Conservation (phyloP, 2,888 invertebrate genomes). For the Petrolisthes cinctipes region DNA sequence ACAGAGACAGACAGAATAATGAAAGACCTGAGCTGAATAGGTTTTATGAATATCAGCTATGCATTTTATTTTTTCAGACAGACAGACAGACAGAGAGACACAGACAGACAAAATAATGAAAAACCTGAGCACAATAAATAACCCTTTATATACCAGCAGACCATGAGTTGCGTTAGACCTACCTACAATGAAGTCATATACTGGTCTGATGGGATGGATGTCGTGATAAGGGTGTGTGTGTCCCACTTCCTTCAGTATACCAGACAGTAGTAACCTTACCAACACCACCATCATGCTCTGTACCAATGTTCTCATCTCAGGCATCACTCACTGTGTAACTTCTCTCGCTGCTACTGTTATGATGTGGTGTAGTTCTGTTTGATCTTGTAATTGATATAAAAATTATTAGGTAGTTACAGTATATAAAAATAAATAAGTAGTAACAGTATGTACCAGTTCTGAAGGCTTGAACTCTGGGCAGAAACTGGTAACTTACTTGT, state of each 20-base stretch:
- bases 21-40: too few species aligned
- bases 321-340: neutral
- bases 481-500: too few species aligned
- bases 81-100: neutral
- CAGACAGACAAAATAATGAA: neutral
- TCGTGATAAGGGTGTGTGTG: neutral
- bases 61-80: neutral
- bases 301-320: neutral
- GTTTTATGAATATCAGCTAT: neutral
- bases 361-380: neutral
- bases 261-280: neutral
- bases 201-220: neutral
- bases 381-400: too few species aligned
- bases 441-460: too few species aligned
- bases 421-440: too few species aligned
- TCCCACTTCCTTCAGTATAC: neutral
- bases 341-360: neutral
- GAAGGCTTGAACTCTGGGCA: too few species aligned
- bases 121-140: neutral
- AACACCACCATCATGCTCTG: neutral
- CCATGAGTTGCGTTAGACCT: neutral
- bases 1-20: too few species aligned
- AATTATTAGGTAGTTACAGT: too few species aligned
- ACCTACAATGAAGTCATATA: slow-evolving; percentile 29
- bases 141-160: too few species aligned